phyloP scores from a whole-genome alignment of 2,888 invertebrate species.

The Plagodis pulveraria region DNA sequence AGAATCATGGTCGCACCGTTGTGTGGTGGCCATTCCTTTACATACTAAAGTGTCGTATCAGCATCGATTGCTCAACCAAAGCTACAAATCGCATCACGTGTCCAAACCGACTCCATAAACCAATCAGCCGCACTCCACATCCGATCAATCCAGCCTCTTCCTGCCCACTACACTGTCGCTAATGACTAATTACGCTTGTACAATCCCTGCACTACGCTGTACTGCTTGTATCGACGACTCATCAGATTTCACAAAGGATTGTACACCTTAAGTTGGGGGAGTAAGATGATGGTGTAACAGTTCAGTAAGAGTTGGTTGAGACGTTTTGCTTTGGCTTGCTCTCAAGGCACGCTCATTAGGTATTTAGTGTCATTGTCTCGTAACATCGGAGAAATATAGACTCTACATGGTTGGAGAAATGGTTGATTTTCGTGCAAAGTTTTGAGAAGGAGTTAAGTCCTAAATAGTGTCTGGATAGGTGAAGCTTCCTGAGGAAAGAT shows the following conservation, averaged over 20 bases:
- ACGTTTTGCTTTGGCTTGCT: conserved; percentile 55
- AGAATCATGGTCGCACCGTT: too few relatives aligned
- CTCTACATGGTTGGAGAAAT: conserved; percentile 19
- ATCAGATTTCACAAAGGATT: conserved; percentile 38
- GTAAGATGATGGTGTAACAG: conserved; percentile 6
- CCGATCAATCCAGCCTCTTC: conserved; percentile 74
- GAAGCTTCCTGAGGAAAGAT: conserved; percentile 73
- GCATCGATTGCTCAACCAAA: conserved; percentile 12
- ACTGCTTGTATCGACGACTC: conserved; percentile 53
- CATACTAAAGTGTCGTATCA: not conserved
- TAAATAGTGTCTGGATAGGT: conserved; percentile 54
- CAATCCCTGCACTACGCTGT: conserved; percentile 64
- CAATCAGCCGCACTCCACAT: conserved; percentile 60
- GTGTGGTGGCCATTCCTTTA: too few relatives aligned
- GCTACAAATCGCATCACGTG: conserved; percentile 32
- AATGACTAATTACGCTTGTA: conserved; percentile 81
- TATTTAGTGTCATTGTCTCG: conserved; percentile 68
- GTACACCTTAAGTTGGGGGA: conserved; percentile 42
- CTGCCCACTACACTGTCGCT: conserved; percentile 74
- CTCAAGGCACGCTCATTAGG: conserved; percentile 72
- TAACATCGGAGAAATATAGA: conserved; percentile 31
- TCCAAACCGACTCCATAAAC: conserved; percentile 45
- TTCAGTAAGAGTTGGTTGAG: conserved; percentile 47
- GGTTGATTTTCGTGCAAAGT: conserved; percentile 34
- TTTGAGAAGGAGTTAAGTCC: conserved; percentile 47